Percentiles rank a stretch among this genome's conserved stretches.
These are phyloP conservation scores for Eucidaris tribuloides DNA, from an alignment of 35 echinoderm and acorn worm genomes.

Conservation along the genomic window DNA sequence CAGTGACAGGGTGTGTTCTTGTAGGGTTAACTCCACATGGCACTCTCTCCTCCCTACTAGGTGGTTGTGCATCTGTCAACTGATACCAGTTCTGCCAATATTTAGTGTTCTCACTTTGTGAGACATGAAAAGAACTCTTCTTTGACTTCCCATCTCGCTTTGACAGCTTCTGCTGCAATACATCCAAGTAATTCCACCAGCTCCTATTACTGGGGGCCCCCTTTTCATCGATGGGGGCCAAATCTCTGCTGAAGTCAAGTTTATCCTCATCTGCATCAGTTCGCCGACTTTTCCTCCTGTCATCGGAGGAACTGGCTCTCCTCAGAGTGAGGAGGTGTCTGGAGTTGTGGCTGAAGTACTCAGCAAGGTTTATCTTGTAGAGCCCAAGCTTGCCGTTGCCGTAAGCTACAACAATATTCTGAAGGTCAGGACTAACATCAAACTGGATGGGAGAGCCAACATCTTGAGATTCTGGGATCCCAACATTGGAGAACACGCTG, in stretches of 20 bases:
- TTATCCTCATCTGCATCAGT: conserved; percentile 41
- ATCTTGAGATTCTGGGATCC: neutral
- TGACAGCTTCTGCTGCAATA: neutral
- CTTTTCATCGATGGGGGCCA: neutral
- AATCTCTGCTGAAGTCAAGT: neutral
- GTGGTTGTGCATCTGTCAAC: neutral
- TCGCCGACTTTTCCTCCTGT: neutral
- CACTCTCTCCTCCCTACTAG: neutral
- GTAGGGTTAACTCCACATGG: neutral
- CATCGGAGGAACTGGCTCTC: neutral
- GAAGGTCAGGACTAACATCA: conserved; percentile 44
- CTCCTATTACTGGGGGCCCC: conserved; percentile 25
- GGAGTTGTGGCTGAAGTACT: conserved; percentile 62
- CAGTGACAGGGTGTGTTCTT: neutral
- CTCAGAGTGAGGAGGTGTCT: conserved; percentile 34
- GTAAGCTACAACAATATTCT: conserved; percentile 41
- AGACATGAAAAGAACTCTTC: neutral
- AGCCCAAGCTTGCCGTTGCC: conserved; percentile 40
- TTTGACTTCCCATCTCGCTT: neutral
- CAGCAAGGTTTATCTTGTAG: conserved; percentile 55
- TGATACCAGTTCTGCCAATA: conserved; percentile 8
- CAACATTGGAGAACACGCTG: conserved; percentile 23
- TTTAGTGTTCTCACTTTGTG: neutral
- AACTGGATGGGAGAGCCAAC: conserved; percentile 3
- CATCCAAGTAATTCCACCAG: conserved; percentile 32